phyloP scores from a whole-genome alignment of 2,113 vertebrate genomes.

The Megaceryle torquata region DNA sequence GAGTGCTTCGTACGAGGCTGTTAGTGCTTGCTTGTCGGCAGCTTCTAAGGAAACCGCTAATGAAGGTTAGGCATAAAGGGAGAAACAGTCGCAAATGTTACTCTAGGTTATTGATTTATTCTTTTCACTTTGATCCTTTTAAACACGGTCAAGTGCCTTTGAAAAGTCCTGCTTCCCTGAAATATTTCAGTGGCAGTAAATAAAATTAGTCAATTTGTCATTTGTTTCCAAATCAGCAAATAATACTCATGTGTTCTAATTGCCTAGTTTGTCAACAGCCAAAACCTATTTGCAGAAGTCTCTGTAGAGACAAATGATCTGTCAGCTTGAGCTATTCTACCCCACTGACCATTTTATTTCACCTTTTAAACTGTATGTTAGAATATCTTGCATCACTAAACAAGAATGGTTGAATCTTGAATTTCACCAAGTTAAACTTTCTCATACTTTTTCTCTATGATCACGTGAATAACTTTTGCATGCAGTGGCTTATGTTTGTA shows the following conservation, averaged over 20 bases:
- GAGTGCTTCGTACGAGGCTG: constrained; percentile 94
- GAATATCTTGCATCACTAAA: neutral
- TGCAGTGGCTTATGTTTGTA: neutral
- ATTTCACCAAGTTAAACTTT: neutral
- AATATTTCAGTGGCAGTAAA: constrained; percentile 52
- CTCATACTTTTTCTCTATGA: neutral
- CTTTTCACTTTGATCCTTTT: constrained; percentile 19
- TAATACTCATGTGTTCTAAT: constrained; percentile 16
- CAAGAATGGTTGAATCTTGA: neutral
- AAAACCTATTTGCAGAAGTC: constrained; percentile 15
- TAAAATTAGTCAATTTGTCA: constrained; percentile 27
- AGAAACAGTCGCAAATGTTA: neutral
- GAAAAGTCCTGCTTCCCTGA: neutral
- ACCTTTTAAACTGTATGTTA: neutral
- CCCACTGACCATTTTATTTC: neutral
- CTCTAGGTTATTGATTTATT: neutral
- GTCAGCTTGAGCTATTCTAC: neutral
- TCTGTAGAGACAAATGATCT: neutral
- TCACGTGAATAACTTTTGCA: neutral
- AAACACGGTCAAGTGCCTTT: neutral
- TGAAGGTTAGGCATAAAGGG: constrained; percentile 76
- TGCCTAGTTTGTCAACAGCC: constrained; percentile 43
- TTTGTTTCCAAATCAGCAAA: constrained; percentile 44
- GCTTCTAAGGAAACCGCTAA: constrained; percentile 82
- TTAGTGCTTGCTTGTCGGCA: constrained; percentile 88